Evolutionary conservation across 30 jellyfish, hydroid and myxozoan species (phyloP).

Genomic region (Aurelia sp.): DNA sequence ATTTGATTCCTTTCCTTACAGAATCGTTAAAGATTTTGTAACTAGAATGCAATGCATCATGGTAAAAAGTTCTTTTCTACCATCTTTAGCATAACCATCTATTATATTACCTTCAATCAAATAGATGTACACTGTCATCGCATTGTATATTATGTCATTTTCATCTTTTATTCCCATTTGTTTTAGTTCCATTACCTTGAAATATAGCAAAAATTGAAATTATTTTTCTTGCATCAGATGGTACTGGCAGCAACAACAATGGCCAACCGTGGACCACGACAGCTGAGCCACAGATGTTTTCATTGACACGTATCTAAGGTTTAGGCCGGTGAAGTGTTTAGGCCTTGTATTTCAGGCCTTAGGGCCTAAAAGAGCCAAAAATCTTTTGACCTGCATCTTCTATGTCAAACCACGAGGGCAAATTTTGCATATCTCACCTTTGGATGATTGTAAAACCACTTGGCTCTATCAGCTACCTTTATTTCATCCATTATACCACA

Average conservation of each 20-base stretch:
- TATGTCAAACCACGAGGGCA: no score
- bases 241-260: background rate
- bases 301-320: no score
- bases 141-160: background rate
- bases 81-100: no score
- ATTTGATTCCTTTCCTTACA: no score
- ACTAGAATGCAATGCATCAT: no score
- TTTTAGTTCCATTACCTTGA: slow-evolving; percentile 2
- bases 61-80: no score
- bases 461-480: slow-evolving; percentile 3
- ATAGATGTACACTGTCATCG: slow-evolving; percentile 44
- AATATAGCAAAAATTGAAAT: background rate
- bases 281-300: no score
- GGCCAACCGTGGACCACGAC: background rate
- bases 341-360: no score
- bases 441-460: slow-evolving; percentile 40
- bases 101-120: slow-evolving; percentile 28
- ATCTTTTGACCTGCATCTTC: no score
- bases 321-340: no score
- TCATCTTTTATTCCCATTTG: slow-evolving; percentile 19
- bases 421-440: background rate
- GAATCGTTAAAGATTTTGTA: no score
- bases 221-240: background rate
- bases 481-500: background rate
- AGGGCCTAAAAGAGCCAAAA: no score